A percentile compares a stretch with the other conserved stretches of the same genome.
Conservation (phyloP, 2,888 invertebrate species). For the Tetanocera ferruginea region DNA sequence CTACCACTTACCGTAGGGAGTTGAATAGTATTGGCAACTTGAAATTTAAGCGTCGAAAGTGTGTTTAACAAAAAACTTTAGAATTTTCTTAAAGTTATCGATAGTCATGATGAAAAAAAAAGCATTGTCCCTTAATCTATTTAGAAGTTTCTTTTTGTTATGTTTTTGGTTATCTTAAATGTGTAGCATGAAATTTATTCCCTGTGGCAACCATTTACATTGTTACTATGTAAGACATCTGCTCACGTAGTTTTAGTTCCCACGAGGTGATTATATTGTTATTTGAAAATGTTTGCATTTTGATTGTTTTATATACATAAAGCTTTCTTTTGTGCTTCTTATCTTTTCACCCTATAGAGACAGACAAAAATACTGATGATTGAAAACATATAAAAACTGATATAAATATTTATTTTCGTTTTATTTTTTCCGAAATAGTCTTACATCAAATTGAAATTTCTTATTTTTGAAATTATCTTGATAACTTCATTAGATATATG, state of each 20-base stretch:
- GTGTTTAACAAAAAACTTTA: too few species aligned
- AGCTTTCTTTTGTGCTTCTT: slow-evolving; percentile 41
- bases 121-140: not conserved
- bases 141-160: not conserved
- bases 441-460: too few species aligned
- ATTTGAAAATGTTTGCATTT: slow-evolving; percentile 39
- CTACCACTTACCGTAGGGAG: not conserved
- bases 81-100: too few species aligned
- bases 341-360: too few species aligned
- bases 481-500: too few species aligned
- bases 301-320: slow-evolving; percentile 4
- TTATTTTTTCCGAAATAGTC: too few species aligned
- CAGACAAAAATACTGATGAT: not conserved
- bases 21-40: not conserved
- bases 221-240: slow-evolving; percentile 53
- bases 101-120: too few species aligned
- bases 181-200: not conserved
- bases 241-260: slow-evolving; percentile 65
- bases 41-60: too few species aligned
- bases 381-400: not conserved
- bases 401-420: too few species aligned
- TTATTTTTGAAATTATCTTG: too few species aligned
- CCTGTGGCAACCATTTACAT: not conserved
- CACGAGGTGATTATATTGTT: slow-evolving; percentile 68
- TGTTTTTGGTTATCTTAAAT: not conserved